These are phyloP conservation scores for Calosoma granatense DNA, from an alignment of 1,140 invertebrate species.

Conservation along the genomic window DNA sequence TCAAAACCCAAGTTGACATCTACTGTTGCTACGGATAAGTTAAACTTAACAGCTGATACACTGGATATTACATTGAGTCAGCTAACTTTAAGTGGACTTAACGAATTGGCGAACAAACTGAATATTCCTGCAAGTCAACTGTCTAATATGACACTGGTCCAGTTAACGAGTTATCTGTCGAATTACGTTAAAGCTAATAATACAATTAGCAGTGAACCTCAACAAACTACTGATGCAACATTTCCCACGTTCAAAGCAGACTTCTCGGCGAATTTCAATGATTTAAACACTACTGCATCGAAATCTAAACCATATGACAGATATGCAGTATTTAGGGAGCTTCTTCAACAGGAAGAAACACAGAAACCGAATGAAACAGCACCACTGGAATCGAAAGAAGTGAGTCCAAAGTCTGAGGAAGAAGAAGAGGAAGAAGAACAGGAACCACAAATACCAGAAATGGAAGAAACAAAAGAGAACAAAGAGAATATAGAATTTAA, in stretches of 20 bases:
- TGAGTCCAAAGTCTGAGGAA: slow-evolving; percentile 27
- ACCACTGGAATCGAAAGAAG: slow-evolving; percentile 28
- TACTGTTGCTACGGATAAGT: slow-evolving; percentile 19
- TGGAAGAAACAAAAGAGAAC: slow-evolving; percentile 19
- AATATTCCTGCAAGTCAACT: slow-evolving; percentile 63
- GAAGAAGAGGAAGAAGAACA: slow-evolving; percentile 36
- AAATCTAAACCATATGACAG: slow-evolving; percentile 48
- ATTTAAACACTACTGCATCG: slow-evolving; percentile 35
- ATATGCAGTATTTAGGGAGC: slow-evolving; percentile 76
- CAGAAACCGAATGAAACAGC: slow-evolving; percentile 41
- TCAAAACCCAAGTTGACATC: slow-evolving; percentile 19
- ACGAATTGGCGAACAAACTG: slow-evolving; percentile 62
- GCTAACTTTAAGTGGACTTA: slow-evolving; percentile 66
- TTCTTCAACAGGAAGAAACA: slow-evolving; percentile 58
- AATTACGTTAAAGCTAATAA: slow-evolving; percentile 46
- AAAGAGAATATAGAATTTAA: slow-evolving; percentile 18
- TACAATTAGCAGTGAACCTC: slow-evolving; percentile 25
- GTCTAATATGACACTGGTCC: slow-evolving; percentile 74
- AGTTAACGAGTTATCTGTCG: slow-evolving; percentile 67
- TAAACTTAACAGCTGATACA: slow-evolving; percentile 34
- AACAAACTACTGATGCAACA: slow-evolving; percentile 15
- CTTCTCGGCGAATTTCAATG: slow-evolving; percentile 53
- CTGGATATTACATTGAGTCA: slow-evolving; percentile 71
- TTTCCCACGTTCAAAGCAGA: slow-evolving; percentile 43
- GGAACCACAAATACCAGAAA: slow-evolving; percentile 24